A percentile compares a stretch with the other conserved stretches of the same genome.
phyloP scores from a whole-genome alignment of 1,140 invertebrate species.

The Drosophila equinoxialis region DNA sequence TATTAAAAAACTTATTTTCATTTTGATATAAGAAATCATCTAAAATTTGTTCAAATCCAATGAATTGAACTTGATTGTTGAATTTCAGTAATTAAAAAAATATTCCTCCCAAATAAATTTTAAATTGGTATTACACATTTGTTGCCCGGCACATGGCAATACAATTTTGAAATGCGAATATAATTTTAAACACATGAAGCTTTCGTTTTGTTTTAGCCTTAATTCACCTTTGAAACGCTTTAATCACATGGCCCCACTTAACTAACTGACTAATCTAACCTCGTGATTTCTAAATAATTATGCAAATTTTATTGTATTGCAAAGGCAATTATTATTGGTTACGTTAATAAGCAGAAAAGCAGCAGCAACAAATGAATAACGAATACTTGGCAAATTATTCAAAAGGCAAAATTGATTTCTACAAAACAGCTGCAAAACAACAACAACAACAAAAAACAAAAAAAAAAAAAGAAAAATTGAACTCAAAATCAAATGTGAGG shows the following conservation, averaged over 20 bases:
- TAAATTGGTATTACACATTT: background rate
- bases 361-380: constrained; percentile 23
- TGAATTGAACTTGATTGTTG: too few relatives aligned
- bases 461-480: constrained; percentile 11
- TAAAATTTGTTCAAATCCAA: too few relatives aligned
- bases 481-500: constrained; percentile 49
- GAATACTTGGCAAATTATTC: constrained; percentile 72
- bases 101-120: too few relatives aligned
- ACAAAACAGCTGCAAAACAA: constrained; percentile 68
- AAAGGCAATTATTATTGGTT: constrained; percentile 68
- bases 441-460: constrained; percentile 48
- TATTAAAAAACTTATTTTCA: too few relatives aligned
- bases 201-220: constrained; percentile 30
- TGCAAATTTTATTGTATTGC: constrained; percentile 66
- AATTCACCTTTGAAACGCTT: constrained; percentile 31
- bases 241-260: constrained; percentile 50
- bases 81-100: too few relatives aligned
- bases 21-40: too few relatives aligned
- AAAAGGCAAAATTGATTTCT: constrained; percentile 70
- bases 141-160: background rate
- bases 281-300: constrained; percentile 81
- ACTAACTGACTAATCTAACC: constrained; percentile 64
- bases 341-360: constrained; percentile 63
- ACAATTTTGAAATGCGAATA: background rate
- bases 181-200: background rate